Evolutionary conservation across 1,140 invertebrate genomes (phyloP).

Genomic region (Atta texana): DNA sequence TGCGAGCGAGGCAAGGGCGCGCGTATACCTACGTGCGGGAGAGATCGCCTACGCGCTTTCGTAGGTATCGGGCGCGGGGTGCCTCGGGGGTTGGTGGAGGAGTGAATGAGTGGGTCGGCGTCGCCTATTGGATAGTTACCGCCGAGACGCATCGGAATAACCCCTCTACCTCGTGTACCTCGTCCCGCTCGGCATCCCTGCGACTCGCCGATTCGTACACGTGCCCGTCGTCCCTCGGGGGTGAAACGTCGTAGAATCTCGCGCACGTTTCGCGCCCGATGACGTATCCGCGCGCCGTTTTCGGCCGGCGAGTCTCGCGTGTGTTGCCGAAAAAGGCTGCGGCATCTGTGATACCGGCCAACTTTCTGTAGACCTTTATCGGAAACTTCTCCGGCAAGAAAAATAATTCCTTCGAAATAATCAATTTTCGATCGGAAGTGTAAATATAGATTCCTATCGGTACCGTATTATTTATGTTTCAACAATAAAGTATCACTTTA

Average conservation of each 20-base stretch:
- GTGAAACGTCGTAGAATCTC: constrained; percentile 46
- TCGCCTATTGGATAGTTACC: constrained; percentile 38
- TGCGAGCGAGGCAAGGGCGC: constrained; percentile 10
- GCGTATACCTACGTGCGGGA: constrained; percentile 52
- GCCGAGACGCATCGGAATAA: constrained; percentile 54
- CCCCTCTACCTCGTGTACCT: background rate
- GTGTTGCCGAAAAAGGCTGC: constrained; percentile 30
- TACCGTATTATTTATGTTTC: background rate
- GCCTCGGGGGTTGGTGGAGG: constrained; percentile 30
- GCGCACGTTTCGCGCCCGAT: constrained; percentile 48
- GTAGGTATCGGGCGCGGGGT: constrained; percentile 42
- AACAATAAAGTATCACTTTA: background rate
- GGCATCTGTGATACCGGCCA: background rate
- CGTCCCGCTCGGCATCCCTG: background rate
- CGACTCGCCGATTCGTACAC: constrained; percentile 59
- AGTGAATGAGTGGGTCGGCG: constrained; percentile 51
- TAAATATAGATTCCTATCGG: background rate
- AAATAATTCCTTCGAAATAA: background rate
- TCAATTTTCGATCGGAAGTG: background rate
- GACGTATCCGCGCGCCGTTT: constrained; percentile 40
- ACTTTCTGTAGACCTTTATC: background rate
- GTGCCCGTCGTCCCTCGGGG: constrained; percentile 61
- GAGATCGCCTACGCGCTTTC: constrained; percentile 61
- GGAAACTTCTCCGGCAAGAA: background rate
- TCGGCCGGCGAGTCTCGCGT: constrained; percentile 23